These are phyloP conservation scores for Frieseomelitta varia DNA, from an alignment of 1,140 invertebrate genomes.

Conservation along the genomic window DNA sequence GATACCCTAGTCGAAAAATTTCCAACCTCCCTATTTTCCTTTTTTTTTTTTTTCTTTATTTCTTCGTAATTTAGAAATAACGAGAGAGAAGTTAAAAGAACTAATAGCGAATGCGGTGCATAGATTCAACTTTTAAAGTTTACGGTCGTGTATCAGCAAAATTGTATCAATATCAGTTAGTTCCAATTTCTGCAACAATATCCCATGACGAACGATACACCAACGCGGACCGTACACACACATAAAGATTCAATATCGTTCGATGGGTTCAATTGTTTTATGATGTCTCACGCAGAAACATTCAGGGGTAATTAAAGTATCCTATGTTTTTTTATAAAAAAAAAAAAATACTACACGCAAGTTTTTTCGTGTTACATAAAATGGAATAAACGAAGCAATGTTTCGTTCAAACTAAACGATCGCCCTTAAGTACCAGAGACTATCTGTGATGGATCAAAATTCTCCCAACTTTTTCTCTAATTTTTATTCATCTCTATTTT, in stretches of 20 bases:
- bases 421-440: background rate
- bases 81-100: background rate
- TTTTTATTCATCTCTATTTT: no score
- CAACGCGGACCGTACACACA: background rate
- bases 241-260: slow-evolving; percentile 27
- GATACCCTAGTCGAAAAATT: background rate
- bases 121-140: background rate
- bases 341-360: no score
- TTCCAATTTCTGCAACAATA: slow-evolving; percentile 13
- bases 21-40: no score
- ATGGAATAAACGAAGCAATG: background rate
- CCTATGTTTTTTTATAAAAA: background rate
- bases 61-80: background rate
- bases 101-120: background rate
- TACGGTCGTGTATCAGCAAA: slow-evolving; percentile 16
- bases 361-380: background rate
- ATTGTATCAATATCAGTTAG: slow-evolving; percentile 35
- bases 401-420: background rate
- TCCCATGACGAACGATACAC: slow-evolving; percentile 19
- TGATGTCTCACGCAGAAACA: background rate
- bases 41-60: background rate
- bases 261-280: slow-evolving; percentile 11
- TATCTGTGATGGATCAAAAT: no score
- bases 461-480: no score
- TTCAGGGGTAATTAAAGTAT: no score